Evolutionary conservation across 2,888 invertebrate species (phyloP).

Genomic region (Punctoribates punctum): DNA sequence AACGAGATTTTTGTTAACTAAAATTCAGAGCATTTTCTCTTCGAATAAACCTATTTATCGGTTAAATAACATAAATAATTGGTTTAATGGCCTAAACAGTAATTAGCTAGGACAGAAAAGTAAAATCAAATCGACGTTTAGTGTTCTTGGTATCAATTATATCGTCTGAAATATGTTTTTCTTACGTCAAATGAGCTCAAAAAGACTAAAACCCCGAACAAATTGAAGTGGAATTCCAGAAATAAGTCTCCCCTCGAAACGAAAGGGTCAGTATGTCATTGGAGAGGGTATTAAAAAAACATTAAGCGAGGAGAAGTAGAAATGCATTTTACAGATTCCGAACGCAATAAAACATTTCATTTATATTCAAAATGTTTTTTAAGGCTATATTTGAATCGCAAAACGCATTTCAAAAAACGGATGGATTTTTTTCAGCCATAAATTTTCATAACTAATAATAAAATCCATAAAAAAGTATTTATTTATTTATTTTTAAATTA

Average conservation of each 20-base stretch:
- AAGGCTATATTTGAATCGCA: too few relatives aligned
- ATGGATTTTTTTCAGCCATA: background rate
- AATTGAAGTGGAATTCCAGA: background rate
- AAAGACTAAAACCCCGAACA: background rate
- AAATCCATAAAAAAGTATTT: background rate
- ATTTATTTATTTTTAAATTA: background rate
- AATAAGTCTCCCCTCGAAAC: background rate
- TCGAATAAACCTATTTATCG: too few relatives aligned
- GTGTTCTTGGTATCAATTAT: too few relatives aligned
- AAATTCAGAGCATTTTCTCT: too few relatives aligned
- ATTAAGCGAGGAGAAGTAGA: background rate
- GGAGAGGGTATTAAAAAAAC: background rate
- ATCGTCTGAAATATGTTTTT: background rate
- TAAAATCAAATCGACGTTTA: too few relatives aligned
- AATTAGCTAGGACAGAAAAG: too few relatives aligned
- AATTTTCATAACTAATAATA: background rate
- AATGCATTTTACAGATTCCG: background rate
- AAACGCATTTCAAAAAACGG: too few relatives aligned
- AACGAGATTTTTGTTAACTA: too few relatives aligned
- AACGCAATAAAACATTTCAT: background rate
- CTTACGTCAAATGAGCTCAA: background rate
- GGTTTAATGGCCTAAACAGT: too few relatives aligned
- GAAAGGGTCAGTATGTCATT: conserved; percentile 23
- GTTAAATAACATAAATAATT: too few relatives aligned
- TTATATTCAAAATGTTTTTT: too few relatives aligned